These are phyloP conservation scores for Melinopterus prodromus DNA, from an alignment of 2,888 invertebrate genomes.

Conservation along the genomic window DNA sequence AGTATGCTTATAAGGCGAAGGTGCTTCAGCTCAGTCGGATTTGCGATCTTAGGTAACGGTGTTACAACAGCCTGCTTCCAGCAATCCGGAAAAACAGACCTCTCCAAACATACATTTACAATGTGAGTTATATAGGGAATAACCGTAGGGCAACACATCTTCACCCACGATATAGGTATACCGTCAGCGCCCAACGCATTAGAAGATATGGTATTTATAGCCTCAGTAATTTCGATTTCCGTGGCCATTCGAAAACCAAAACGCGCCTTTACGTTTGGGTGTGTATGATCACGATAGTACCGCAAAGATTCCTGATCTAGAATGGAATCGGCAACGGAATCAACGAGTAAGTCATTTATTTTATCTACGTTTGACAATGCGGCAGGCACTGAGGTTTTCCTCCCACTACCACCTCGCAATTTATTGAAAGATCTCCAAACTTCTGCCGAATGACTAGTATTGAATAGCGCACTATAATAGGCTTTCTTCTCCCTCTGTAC, in stretches of 20 bases:
- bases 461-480: background rate
- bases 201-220: background rate
- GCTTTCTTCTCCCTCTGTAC: background rate
- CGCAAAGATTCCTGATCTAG: background rate
- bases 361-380: background rate
- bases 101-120: background rate
- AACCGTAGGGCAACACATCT: background rate
- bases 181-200: background rate
- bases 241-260: background rate
- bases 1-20: conserved; percentile 17
- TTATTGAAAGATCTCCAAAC: background rate
- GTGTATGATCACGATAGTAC: background rate
- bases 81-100: conserved; percentile 7
- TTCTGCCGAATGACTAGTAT: background rate
- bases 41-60: conserved; percentile 8
- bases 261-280: background rate
- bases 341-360: background rate
- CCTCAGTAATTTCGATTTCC: background rate
- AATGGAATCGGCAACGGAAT: background rate
- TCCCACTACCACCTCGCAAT: background rate
- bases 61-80: conserved; percentile 6
- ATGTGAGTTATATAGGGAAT: background rate
- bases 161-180: background rate
- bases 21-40: conserved; percentile 5
- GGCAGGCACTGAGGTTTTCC: background rate